A percentile compares a stretch with the other conserved stretches of the same genome.
These are phyloP conservation scores for Drosophila navojoa DNA, from an alignment of 1,140 invertebrate genomes.

Conservation along the genomic window DNA sequence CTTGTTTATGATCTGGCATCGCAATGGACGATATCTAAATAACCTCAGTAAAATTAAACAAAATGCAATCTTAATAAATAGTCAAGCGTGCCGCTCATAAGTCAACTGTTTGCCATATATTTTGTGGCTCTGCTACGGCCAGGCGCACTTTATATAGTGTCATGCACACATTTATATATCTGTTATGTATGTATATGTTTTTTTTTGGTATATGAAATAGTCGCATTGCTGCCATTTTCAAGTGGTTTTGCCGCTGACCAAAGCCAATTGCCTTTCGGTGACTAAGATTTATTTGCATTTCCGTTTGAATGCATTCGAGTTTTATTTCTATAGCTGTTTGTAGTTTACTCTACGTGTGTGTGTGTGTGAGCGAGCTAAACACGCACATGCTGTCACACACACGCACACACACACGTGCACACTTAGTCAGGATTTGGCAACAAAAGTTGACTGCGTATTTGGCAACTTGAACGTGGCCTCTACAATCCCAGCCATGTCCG, in stretches of 20 bases:
- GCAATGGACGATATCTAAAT: conserved; percentile 14
- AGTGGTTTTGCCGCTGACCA: conserved; percentile 51
- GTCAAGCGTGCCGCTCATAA: conserved; percentile 13
- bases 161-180: background rate
- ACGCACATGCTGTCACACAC: conserved; percentile 22
- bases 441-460: conserved; percentile 47
- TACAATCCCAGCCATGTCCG: background rate
- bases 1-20: background rate
- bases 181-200: background rate
- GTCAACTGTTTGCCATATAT: conserved; percentile 20
- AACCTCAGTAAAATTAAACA: conserved; percentile 7
- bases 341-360: conserved; percentile 29
- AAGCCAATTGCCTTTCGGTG: conserved; percentile 73
- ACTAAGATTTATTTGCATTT: conserved; percentile 78
- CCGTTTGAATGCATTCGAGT: conserved; percentile 71
- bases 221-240: conserved; percentile 13
- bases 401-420: background rate
- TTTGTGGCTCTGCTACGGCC: background rate
- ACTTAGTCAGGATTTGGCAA: conserved; percentile 53
- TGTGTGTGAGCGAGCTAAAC: conserved; percentile 4
- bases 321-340: conserved; percentile 55
- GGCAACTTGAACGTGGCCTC: conserved; percentile 30
- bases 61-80: conserved; percentile 30
- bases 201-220: background rate
- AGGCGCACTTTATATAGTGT: background rate